A percentile compares a stretch with the other conserved stretches of the same genome.
Conservation (phyloP, 1,140 invertebrate species). For the Drosophila novamexicana region DNA sequence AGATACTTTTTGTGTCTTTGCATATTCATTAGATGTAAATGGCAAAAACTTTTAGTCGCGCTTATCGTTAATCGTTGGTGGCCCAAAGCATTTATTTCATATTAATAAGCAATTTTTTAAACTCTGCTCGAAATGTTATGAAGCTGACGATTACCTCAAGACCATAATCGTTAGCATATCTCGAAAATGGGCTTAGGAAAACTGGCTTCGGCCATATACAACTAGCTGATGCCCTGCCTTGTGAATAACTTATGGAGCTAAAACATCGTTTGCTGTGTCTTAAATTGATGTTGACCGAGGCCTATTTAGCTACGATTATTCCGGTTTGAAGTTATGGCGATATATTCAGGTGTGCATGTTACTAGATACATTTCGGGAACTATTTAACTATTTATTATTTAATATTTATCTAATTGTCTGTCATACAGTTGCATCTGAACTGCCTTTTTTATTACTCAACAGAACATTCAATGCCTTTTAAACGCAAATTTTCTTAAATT, state of each 20-base stretch:
- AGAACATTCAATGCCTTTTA: no score
- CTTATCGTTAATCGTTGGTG: constrained; percentile 78
- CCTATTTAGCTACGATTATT: no score
- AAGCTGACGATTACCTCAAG: constrained; percentile 62
- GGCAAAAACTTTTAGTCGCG: constrained; percentile 69
- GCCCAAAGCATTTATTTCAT: constrained; percentile 75
- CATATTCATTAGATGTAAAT: constrained; percentile 81
- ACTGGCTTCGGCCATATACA: constrained; percentile 4
- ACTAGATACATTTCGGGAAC: no score
- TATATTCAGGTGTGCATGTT: no score
- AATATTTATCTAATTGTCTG: no score
- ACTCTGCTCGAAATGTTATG: constrained; percentile 66
- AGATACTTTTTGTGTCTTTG: constrained; percentile 33
- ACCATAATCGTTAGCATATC: constrained; percentile 52
- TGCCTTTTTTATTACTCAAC: no score
- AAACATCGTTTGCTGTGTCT: not conserved
- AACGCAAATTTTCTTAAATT: no score
- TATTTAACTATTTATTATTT: no score
- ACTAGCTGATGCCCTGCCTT: constrained; percentile 41
- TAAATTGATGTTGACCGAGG: not conserved
- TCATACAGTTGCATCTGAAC: no score
- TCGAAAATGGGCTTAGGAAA: constrained; percentile 52
- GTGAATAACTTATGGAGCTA: not conserved
- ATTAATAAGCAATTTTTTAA: constrained; percentile 80
- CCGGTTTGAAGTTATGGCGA: no score